phyloP scores from a whole-genome alignment of 35 echinoderm and acorn worm species.

The Patiria miniata region DNA sequence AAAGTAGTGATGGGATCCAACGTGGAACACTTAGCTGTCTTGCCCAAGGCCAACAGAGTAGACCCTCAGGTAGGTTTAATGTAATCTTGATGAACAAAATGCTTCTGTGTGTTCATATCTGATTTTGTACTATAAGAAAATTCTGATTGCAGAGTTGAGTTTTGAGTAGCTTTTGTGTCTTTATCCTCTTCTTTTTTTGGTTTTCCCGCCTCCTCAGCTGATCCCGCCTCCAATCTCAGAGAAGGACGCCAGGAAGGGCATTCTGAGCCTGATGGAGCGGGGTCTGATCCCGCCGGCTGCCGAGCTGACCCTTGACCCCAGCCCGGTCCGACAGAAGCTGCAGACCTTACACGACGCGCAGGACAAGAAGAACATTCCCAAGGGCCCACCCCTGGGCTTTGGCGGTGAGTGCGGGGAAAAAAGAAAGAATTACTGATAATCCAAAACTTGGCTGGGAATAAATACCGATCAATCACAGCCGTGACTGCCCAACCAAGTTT shows the following conservation, averaged over 20 bases:
- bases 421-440: no score
- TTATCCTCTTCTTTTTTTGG: neutral
- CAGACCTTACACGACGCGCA: slow-evolving; percentile 66
- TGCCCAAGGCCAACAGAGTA: slow-evolving; percentile 91
- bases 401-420: slow-evolving; percentile 65
- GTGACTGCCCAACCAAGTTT: no score
- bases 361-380: slow-evolving; percentile 72
- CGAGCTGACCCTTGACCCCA: slow-evolving; percentile 92
- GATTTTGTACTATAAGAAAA: neutral
- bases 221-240: slow-evolving; percentile 85
- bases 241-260: slow-evolving; percentile 85
- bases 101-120: neutral
- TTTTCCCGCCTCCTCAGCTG: slow-evolving; percentile 42
- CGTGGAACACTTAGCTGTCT: slow-evolving; percentile 86
- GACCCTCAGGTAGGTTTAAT: slow-evolving; percentile 94
- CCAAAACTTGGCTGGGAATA: no score
- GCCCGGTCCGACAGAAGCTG: slow-evolving; percentile 78
- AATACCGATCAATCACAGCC: no score
- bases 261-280: slow-evolving; percentile 88
- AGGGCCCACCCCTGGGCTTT: slow-evolving; percentile 47
- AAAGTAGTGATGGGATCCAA: slow-evolving; percentile 85
- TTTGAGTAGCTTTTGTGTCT: no score
- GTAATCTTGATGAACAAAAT: no score
- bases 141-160: neutral
- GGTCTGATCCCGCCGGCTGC: slow-evolving; percentile 95